Base-by-base conservation (phyloP, 2,888 invertebrate species). In the Limnephilus lunatus region DNA sequence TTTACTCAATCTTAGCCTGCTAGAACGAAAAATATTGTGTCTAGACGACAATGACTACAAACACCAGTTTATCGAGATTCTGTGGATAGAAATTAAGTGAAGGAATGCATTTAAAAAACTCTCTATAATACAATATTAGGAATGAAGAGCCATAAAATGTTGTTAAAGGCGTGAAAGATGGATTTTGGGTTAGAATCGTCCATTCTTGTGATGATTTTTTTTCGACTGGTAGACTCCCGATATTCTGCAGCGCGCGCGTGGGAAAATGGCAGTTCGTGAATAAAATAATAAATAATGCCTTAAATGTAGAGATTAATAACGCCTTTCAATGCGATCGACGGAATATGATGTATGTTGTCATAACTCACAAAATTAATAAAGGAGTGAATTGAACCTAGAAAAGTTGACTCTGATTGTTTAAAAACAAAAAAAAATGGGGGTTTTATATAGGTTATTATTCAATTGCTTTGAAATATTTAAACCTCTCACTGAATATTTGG, bases 271-370 rank as follows among this genome's bases (percentile, higher is more conserved):
- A 68, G 68, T 68, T 68, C 25, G 68, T 68, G 68, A 68, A 68
- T 68, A 82, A 25, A 68, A 68, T 68, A 68, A 68, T 68, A 68
- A 92, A 92, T 90, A 92, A 90, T 92, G 92, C 92, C 92, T 92
- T 92, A 90, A 90, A 92, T 90, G 15, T 92, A 92, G 89, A 89
- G 53, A 89, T 89, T 32, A 91, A 87, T 80, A 44, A 83, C 32
- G 83, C 83, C 83, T 83, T 83, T 83, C 83, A 83, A 83, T 39
- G 32, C 32, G 83, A 83, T 32, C 35, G 39, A 39, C 25, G 83
- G 83, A 39, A 83, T 32, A 39, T 83, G 35, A 68, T 68, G n/a
- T n/a, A 9, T 68, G 68, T 68, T 25, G 7, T 68, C 68, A 68
- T 25, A 68, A 68, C 2, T 25, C 25, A n/a, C 68, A 68, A 68